Conservation (phyloP, 2,888 invertebrate genomes). For the Drosophila melanosoma region DNA sequence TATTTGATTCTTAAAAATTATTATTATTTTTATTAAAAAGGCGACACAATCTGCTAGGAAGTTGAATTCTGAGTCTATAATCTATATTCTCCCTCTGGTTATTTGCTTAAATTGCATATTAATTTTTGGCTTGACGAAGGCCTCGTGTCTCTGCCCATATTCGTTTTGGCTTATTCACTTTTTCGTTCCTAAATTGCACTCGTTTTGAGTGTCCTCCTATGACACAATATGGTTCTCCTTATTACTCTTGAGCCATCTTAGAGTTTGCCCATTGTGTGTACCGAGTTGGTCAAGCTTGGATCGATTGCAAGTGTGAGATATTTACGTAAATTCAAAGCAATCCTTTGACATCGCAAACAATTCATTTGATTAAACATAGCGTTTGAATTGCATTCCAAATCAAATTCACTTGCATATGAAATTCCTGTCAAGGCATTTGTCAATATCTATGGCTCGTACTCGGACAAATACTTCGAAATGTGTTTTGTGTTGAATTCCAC, state of each 20-base stretch:
- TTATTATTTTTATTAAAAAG: not conserved
- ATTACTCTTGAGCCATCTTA: not conserved
- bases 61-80: not conserved
- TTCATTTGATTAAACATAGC: conserved; percentile 11
- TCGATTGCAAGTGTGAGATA: not conserved
- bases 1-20: not conserved
- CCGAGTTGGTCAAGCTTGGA: not conserved
- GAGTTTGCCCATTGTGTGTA: not conserved
- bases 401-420: conserved; percentile 2
- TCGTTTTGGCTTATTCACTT: not conserved
- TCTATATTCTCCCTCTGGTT: not conserved
- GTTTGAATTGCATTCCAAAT: conserved; percentile 29
- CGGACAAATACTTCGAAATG: not conserved
- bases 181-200: not conserved
- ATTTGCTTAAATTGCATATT: not conserved
- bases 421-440: not conserved
- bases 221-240: not conserved
- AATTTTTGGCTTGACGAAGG: not conserved
- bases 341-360: conserved; percentile 9
- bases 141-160: not conserved
- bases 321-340: not conserved
- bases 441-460: not conserved
- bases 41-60: not conserved
- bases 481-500: conserved; percentile 16
- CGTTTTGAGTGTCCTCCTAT: not conserved